phyloP scores from a whole-genome alignment of 2,113 vertebrate species.

The Lophotis ruficrista region DNA sequence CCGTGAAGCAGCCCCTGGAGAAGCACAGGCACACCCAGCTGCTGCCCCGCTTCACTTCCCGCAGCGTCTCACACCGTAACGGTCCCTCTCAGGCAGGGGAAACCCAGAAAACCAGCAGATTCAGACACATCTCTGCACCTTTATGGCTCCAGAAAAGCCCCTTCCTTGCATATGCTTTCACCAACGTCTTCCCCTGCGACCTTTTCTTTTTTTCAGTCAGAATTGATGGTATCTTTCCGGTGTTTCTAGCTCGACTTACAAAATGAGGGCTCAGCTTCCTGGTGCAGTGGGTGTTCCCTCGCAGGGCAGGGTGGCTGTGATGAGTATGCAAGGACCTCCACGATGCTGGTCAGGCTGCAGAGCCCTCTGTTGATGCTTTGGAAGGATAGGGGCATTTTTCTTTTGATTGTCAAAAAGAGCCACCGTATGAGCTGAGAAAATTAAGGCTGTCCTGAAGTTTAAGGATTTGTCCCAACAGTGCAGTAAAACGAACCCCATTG shows the following conservation, averaged over 20 bases:
- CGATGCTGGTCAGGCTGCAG: background rate
- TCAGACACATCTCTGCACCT: background rate
- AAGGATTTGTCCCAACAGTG: background rate
- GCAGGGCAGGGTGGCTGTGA: background rate
- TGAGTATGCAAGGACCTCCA: background rate
- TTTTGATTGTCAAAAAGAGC: background rate
- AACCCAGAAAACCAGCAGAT: background rate
- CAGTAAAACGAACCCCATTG: background rate
- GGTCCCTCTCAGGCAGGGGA: background rate
- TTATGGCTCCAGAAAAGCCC: background rate
- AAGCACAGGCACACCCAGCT: background rate
- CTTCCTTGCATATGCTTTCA: background rate
- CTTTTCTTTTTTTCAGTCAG: background rate
- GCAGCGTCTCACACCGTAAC: accelerated
- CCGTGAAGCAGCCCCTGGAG: background rate
- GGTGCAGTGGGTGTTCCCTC: accelerated
- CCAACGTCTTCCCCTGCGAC: accelerated
- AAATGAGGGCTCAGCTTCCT: accelerated
- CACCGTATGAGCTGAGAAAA: background rate
- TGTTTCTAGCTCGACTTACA: background rate
- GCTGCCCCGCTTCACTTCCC: background rate
- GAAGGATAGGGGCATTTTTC: background rate
- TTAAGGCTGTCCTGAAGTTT: background rate
- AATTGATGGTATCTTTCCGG: accelerated
- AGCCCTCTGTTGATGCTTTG: background rate